phyloP scores from a whole-genome alignment of 2,888 invertebrate genomes.

The Lepidocyrtinus sp. region DNA sequence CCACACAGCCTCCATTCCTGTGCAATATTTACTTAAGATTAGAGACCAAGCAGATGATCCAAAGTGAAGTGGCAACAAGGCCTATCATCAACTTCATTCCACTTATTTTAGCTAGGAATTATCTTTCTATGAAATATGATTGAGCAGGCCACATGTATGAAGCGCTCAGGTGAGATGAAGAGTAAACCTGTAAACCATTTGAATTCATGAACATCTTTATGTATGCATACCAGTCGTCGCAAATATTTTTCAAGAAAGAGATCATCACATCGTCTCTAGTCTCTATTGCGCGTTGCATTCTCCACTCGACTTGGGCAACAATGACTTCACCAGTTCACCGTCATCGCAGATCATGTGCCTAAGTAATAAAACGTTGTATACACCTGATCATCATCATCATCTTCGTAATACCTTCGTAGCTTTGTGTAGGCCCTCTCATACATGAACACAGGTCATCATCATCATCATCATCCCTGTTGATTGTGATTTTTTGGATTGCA shows the following conservation, averaged over 20 bases:
- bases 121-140: too few relatives aligned
- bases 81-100: too few relatives aligned
- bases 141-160: too few relatives aligned
- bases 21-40: background rate
- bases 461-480: background rate
- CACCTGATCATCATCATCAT: background rate
- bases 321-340: background rate
- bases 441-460: slow-evolving; percentile 9
- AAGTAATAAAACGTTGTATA: background rate
- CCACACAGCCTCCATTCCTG: too few relatives aligned
- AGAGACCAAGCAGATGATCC: too few relatives aligned
- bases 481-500: slow-evolving; percentile 12
- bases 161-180: too few relatives aligned
- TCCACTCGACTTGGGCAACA: background rate
- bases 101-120: too few relatives aligned
- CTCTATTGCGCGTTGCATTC: too few relatives aligned
- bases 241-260: background rate
- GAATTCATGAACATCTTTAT: too few relatives aligned
- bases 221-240: too few relatives aligned
- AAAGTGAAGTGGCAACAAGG: too few relatives aligned
- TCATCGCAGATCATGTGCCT: slow-evolving; percentile 4
- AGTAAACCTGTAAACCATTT: too few relatives aligned
- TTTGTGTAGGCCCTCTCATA: background rate
- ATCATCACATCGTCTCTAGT: background rate
- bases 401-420: background rate